Evolutionary conservation across 2,888 invertebrate genomes (phyloP).

Genomic region (Petrolisthes manimaculis): DNA sequence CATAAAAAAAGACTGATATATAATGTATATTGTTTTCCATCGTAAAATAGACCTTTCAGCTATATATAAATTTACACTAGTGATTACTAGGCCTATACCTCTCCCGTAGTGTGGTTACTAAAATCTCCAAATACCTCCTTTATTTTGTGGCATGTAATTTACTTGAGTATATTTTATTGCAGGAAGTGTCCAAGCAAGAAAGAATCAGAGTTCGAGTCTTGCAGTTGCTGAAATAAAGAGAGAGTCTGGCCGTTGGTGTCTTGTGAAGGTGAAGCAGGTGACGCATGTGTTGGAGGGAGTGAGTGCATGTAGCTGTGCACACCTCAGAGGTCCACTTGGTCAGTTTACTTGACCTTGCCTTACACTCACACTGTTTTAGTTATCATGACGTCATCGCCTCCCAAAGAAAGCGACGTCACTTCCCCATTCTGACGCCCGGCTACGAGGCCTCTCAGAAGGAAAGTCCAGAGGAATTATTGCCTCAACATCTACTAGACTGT

Average conservation of each 20-base stretch:
- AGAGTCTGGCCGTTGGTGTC: neutral
- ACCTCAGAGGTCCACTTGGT: neutral
- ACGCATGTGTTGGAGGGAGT: conserved; percentile 20
- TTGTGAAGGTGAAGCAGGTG: neutral
- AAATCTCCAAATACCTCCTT: no score
- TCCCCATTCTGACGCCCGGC: conserved; percentile 30
- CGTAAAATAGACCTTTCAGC: no score
- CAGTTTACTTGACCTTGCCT: conserved; percentile 10
- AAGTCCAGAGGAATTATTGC: conserved; percentile 50
- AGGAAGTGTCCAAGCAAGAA: neutral
- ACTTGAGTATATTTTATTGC: no score
- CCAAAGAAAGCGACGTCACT: conserved; percentile 44
- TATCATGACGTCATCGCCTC: conserved; percentile 40
- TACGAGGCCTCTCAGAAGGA: conserved; percentile 25
- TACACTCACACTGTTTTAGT: conserved; percentile 19
- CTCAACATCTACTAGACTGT: conserved; percentile 18
- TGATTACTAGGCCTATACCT: no score
- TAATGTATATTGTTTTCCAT: no score
- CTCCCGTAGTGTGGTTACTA: no score
- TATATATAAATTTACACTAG: no score
- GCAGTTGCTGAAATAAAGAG: no score
- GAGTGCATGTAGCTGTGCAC: neutral
- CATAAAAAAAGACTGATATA: no score
- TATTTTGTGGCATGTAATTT: no score
- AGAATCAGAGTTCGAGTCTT: no score